Conservation (phyloP, 2,888 invertebrate genomes). For the Trichogramma dendrolimi region DNA sequence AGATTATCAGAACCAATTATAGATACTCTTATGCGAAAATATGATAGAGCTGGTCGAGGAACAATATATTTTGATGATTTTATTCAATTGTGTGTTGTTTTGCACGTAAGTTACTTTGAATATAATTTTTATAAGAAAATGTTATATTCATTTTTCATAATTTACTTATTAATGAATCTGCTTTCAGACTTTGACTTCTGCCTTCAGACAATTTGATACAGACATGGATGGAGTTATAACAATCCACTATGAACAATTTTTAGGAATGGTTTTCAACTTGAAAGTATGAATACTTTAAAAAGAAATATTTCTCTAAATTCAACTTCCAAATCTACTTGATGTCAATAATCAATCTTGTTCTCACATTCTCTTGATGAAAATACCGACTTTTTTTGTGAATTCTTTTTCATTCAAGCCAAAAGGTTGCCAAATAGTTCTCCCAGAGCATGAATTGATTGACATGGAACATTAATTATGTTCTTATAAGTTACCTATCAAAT, state of each 20-base stretch:
- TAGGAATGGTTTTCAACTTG: constrained; percentile 82
- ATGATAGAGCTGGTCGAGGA: constrained; percentile 87
- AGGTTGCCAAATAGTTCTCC: too few relatives aligned
- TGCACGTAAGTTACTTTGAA: constrained; percentile 71
- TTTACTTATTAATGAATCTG: constrained; percentile 22
- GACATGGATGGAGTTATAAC: constrained; percentile 93
- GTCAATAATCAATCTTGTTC: too few relatives aligned
- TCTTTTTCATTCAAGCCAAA: too few relatives aligned
- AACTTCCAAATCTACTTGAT: too few relatives aligned
- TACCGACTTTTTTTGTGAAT: too few relatives aligned
- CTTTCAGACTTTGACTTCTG: constrained; percentile 77
- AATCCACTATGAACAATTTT: constrained; percentile 92
- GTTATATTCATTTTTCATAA: neutral
- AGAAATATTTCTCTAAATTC: neutral
- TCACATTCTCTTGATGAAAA: too few relatives aligned
- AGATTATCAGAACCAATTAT: constrained; percentile 78
- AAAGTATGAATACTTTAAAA: constrained; percentile 57
- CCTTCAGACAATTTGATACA: constrained; percentile 84
- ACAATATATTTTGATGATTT: constrained; percentile 97
- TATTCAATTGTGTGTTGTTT: constrained; percentile 89
- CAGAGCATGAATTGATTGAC: too few relatives aligned
- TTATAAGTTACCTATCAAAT: too few relatives aligned
- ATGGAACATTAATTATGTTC: too few relatives aligned
- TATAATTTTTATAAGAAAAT: neutral
- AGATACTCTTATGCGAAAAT: constrained; percentile 80